A percentile compares a stretch with the other conserved stretches of the same genome.
Conservation (phyloP, 2,888 invertebrate genomes). For the Nezara viridula region DNA sequence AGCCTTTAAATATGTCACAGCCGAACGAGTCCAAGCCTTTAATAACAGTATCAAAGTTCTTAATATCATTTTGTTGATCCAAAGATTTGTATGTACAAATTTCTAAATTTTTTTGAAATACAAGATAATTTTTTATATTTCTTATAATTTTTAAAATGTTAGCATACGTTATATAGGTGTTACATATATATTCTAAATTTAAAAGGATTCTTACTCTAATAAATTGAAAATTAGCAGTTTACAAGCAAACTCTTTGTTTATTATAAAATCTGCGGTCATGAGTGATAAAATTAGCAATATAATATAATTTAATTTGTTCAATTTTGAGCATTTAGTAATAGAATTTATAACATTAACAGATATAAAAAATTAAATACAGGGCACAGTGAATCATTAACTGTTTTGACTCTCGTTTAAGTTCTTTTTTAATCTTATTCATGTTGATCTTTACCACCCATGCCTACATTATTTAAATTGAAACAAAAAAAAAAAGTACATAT, state of each 20-base stretch:
- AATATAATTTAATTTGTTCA: not conserved
- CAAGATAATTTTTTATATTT: not conserved
- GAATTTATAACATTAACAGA: not conserved
- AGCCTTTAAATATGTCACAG: constrained; percentile 55
- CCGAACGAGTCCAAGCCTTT: constrained; percentile 57
- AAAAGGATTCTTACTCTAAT: not conserved
- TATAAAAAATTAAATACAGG: not conserved
- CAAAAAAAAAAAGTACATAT: constrained; percentile 19
- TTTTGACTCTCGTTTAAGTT: not conserved
- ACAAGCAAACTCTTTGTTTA: constrained; percentile 33
- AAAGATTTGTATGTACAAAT: not conserved
- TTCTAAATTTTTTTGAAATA: constrained; percentile 20
- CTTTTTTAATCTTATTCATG: not conserved
- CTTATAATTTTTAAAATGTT: constrained; percentile 25
- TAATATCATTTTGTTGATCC: constrained; percentile 48
- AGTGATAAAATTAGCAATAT: constrained; percentile 4
- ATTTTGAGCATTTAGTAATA: not conserved
- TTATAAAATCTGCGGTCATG: constrained; percentile 6
- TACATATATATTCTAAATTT: not conserved
- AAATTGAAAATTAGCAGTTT: constrained; percentile 36
- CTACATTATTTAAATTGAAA: constrained; percentile 17
- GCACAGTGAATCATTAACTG: not conserved
- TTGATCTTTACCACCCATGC: not conserved
- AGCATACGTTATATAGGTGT: constrained; percentile 13
- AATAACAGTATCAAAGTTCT: constrained; percentile 54